Evolutionary conservation across 2,797 vertebrate species (phyloP).

Genomic region (Bradypodion ventrale): DNA sequence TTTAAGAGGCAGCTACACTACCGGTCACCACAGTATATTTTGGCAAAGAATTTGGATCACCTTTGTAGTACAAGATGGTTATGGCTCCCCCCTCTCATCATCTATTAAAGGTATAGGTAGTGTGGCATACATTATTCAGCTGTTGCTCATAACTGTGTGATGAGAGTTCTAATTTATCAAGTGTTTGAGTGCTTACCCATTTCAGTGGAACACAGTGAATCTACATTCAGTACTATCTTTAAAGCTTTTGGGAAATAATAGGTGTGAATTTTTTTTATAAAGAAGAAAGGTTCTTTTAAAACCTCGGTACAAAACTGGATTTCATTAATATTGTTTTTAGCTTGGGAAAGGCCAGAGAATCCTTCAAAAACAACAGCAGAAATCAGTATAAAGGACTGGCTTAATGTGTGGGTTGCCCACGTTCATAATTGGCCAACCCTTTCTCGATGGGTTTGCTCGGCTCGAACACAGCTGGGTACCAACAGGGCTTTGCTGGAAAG

Average conservation of each 20-base stretch:
- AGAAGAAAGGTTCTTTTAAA: not conserved
- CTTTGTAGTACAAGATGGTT: not conserved
- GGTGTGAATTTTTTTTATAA: not conserved
- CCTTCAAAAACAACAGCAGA: not conserved
- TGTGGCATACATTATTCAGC: not conserved
- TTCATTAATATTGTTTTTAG: not conserved
- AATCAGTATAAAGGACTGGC: not conserved
- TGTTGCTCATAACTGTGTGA: not conserved
- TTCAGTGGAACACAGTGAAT: not conserved
- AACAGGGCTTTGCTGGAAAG: no score
- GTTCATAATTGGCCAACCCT: no score
- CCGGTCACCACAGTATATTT: not conserved
- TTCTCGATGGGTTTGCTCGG: no score
- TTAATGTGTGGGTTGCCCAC: no score
- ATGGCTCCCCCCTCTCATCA: no score
- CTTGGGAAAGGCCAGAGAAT: not conserved
- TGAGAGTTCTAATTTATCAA: not conserved
- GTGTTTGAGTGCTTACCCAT: not conserved
- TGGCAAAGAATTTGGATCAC: not conserved
- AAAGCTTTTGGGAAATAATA: not conserved
- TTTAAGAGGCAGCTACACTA: not conserved
- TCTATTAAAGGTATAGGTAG: not conserved
- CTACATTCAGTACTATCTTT: not conserved
- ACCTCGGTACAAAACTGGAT: not conserved
- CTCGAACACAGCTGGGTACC: no score